Evolutionary conservation across 53 echinoderm and acorn worm species (phyloP).

Genomic region (Actinopyga echinites): DNA sequence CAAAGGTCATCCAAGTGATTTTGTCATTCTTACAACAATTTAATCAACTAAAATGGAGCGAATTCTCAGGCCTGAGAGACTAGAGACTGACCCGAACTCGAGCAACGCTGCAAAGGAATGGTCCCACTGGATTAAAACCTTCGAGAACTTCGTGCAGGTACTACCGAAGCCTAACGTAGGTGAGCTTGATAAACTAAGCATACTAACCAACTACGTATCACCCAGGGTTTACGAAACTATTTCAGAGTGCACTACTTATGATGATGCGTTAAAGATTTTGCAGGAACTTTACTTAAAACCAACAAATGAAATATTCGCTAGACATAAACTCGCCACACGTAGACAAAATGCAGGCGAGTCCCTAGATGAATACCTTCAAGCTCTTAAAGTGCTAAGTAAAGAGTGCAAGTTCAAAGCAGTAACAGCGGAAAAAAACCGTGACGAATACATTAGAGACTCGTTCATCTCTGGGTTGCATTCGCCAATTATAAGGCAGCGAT

Average conservation of each 20-base stretch:
- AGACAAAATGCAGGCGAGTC: not conserved
- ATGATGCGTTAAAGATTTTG: constrained; percentile 23
- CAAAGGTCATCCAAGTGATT: too few species aligned
- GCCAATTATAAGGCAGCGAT: constrained; percentile 2
- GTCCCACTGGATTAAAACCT: too few species aligned
- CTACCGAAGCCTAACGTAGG: constrained; percentile 33
- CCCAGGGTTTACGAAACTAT: constrained; percentile 34
- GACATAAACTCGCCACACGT: not conserved
- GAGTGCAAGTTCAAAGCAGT: constrained; percentile 12
- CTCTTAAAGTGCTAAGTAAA: not conserved
- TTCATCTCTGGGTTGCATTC: constrained; percentile 19
- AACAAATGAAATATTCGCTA: constrained; percentile 43
- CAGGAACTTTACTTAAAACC: constrained; percentile 31
- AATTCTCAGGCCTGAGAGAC: too few species aligned
- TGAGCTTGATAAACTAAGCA: constrained; percentile 35
- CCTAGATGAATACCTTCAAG: not conserved
- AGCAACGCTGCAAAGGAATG: too few species aligned
- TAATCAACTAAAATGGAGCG: too few species aligned
- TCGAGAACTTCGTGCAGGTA: constrained; percentile 28
- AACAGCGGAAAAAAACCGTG: not conserved
- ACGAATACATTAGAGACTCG: constrained; percentile 29
- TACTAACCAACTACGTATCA: constrained; percentile 39
- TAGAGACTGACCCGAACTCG: too few species aligned
- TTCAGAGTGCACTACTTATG: constrained; percentile 43
- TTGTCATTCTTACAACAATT: too few species aligned